Conservation (phyloP, 1,140 invertebrate genomes). For the Daktulosphaira vitifoliae region DNA sequence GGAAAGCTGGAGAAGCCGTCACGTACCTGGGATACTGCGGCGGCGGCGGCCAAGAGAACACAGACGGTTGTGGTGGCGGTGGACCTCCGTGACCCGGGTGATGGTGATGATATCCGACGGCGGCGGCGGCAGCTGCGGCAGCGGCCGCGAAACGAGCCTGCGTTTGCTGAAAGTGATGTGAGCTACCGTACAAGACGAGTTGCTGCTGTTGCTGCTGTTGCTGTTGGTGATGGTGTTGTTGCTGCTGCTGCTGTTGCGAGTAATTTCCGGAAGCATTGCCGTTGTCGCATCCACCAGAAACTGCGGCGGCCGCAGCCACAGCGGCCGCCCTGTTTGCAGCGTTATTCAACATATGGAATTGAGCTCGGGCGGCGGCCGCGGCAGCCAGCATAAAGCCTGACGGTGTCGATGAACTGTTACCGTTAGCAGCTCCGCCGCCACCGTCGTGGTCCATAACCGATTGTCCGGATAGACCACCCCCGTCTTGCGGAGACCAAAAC, state of each 20-base stretch:
- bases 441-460: conserved; percentile 9
- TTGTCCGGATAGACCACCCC: conserved; percentile 11
- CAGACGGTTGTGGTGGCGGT: background rate
- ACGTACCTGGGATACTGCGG: conserved; percentile 17
- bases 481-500: conserved; percentile 34
- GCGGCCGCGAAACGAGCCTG: conserved; percentile 16
- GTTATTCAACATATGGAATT: conserved; percentile 25
- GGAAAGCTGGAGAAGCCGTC: background rate
- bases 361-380: conserved; percentile 7
- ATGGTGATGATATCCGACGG: conserved; percentile 1
- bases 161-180: conserved; percentile 13
- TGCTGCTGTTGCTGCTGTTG: background rate
- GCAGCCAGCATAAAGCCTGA: conserved; percentile 28
- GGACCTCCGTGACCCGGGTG: background rate
- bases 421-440: too few species aligned
- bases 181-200: conserved; percentile 16
- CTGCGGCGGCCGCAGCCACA: background rate
- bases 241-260: background rate
- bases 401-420: too few species aligned
- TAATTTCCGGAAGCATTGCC: background rate
- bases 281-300: background rate
- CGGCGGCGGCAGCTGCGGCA: background rate
- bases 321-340: conserved; percentile 14
- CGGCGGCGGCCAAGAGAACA: conserved; percentile 10
- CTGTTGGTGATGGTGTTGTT: conserved; percentile 14